Evolutionary conservation across 2,888 invertebrate genomes (phyloP).

Genomic region (Diploptera punctata): DNA sequence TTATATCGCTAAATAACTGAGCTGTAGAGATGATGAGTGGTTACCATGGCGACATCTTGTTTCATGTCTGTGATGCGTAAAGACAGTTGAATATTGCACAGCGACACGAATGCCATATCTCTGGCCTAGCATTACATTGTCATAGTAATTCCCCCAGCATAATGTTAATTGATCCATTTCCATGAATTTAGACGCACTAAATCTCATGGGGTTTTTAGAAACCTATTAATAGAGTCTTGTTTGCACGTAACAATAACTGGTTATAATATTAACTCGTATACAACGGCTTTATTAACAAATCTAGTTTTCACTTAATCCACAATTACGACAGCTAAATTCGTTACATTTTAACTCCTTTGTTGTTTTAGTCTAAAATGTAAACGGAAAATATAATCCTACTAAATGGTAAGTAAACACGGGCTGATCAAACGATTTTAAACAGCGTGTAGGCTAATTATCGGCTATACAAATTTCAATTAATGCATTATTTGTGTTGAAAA

Average conservation of each 20-base stretch:
- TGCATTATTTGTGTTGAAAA: too few species aligned
- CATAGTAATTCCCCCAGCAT: constrained; percentile 16
- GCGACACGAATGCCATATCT: not conserved
- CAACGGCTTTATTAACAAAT: too few species aligned
- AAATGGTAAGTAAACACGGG: too few species aligned
- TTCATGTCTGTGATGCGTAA: constrained; percentile 38
- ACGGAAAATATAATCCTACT: too few species aligned
- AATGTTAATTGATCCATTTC: constrained; percentile 11
- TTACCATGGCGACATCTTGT: constrained; percentile 27
- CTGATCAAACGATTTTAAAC: too few species aligned
- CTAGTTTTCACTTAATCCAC: too few species aligned
- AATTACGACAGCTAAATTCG: too few species aligned
- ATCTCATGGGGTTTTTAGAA: not conserved
- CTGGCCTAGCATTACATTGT: constrained; percentile 2
- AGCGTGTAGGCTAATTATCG: too few species aligned
- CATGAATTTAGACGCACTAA: not conserved
- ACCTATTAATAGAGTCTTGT: not conserved
- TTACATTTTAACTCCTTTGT: too few species aligned
- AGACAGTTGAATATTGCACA: constrained; percentile 26
- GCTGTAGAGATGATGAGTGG: constrained; percentile 34
- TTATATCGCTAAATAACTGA: constrained; percentile 38
- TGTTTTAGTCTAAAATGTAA: too few species aligned
- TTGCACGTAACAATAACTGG: not conserved
- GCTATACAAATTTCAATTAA: too few species aligned
- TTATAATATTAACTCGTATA: too few species aligned